Evolutionary conservation across 1,140 invertebrate species (phyloP), one percentile per base, ranked within the genome.

Genomic region (Carposina sasakii): DNA sequence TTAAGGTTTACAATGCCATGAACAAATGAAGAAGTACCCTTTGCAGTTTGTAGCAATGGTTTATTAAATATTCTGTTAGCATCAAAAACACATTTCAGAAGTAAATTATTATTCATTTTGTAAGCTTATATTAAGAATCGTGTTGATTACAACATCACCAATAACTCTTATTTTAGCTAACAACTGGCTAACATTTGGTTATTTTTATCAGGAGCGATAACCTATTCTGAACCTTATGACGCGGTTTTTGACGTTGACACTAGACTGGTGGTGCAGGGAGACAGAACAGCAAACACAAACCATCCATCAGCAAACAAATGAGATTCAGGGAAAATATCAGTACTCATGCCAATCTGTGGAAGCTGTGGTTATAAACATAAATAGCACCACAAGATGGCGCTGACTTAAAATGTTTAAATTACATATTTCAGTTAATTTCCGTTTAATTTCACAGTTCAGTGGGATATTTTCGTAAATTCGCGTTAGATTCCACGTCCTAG

Each of bases 201-300:
- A 63, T 33, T 60, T 65, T 73, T 64, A 76, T 77, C 72, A 64
- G 53, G 41, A 24, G 36, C 64, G 77, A 82, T 82, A 82, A 82
- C 77, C 77, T 66, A 79, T 64, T 71, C 46, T 82, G 77, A 82
- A 77, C 77, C 75, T 52, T 76, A 69, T 33, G 30, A 2, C 36
- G 43, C 39, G 33, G 24, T 36, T 37, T 33, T 8, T 67, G 61
- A 68, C 63, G 51, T 71, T 58, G 36, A 39, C 36, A 20, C 22
- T 21, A 33, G n/a, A 33, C 3, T 33, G 12, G 1, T 21, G 6
- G 6, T 6, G 12, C 6, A 28, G 6, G 24, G 6, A 28, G 6
- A 12, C 24, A 12, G 24, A 6, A 28, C 24, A 28, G 24, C 6
- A 6, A 28, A 28, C 24, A 12, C 6, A 6, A 6, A 28, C 24